Percentiles rank a stretch among this genome's conserved stretches.
phyloP scores from a whole-genome alignment of 2,797 vertebrate genomes.

The Tenualosa thibaudeaui region DNA sequence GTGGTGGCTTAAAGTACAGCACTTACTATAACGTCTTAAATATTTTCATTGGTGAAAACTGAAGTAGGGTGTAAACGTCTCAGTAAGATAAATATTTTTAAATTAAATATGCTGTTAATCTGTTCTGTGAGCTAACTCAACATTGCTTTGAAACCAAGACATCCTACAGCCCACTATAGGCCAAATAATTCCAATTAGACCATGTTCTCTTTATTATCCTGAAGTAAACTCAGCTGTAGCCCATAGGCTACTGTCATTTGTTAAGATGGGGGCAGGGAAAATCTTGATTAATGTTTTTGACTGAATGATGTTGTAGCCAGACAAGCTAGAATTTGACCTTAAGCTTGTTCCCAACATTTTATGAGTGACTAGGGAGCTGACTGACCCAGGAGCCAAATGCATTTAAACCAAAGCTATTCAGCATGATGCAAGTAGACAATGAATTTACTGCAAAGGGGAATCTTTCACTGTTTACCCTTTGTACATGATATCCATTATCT shows the following conservation, averaged over 20 bases:
- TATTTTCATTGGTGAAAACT: not conserved
- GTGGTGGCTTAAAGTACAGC: not conserved
- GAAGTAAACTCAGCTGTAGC: not conserved
- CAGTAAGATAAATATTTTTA: not conserved
- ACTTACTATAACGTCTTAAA: not conserved
- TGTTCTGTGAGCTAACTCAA: not conserved
- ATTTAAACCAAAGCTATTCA: conserved; percentile 35
- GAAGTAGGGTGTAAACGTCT: not conserved
- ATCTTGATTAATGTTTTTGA: not conserved
- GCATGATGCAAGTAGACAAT: conserved; percentile 38
- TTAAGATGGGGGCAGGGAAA: not conserved
- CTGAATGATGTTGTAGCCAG: conserved; percentile 25
- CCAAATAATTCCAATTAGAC: not conserved
- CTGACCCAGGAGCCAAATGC: conserved; percentile 39
- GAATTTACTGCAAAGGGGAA: conserved; percentile 33
- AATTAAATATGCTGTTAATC: not conserved
- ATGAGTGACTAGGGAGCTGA: conserved; percentile 32
- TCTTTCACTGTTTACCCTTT: conserved; percentile 36
- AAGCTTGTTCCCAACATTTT: conserved; percentile 40
- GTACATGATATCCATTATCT: not conserved
- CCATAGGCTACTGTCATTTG: not conserved
- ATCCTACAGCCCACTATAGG: not conserved
- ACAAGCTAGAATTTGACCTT: conserved; percentile 34
- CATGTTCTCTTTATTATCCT: not conserved
- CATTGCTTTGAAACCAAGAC: not conserved